A percentile compares a stretch with the other conserved stretches of the same genome.
phyloP scores from a whole-genome alignment of 1,140 invertebrate genomes.

The Cotesia glomerata region DNA sequence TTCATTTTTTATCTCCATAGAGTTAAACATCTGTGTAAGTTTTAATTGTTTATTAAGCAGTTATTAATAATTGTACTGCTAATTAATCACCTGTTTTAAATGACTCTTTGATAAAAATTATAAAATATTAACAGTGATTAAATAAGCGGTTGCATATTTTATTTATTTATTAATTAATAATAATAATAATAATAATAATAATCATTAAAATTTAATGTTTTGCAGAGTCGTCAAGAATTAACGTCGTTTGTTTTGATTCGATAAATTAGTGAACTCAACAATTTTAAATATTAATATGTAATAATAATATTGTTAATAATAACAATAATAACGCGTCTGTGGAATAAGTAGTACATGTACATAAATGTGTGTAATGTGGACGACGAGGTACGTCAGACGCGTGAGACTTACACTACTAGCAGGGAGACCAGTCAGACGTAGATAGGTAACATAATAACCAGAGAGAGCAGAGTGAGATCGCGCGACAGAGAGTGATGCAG shows the following conservation, averaged over 20 bases:
- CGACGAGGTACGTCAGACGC: constrained; percentile 18
- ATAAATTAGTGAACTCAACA: too few species aligned
- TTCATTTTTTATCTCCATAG: too few species aligned
- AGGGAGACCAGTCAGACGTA: constrained; percentile 5
- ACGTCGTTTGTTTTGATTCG: too few species aligned
- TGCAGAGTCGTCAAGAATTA: too few species aligned
- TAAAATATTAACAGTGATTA: not conserved
- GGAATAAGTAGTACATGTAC: constrained; percentile 15
- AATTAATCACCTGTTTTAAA: constrained; percentile 18
- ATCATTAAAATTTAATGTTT: not conserved
- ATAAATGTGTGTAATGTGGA: constrained; percentile 9
- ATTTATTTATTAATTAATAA: too few species aligned
- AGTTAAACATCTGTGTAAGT: not conserved
- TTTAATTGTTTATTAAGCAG: not conserved
- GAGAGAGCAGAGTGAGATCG: constrained; percentile 56
- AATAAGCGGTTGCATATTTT: not conserved
- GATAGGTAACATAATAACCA: constrained; percentile 34
- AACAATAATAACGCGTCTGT: not conserved
- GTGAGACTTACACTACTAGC: constrained; percentile 3
- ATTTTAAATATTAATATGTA: not conserved
- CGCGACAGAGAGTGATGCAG: constrained; percentile 59
- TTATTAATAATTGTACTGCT: not conserved
- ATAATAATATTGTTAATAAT: not conserved
- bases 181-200: not conserved
- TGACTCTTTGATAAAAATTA: not conserved